These are phyloP conservation scores for Leptothorax acervorum DNA, from an alignment of 2,888 invertebrate genomes.

Conservation along the genomic window DNA sequence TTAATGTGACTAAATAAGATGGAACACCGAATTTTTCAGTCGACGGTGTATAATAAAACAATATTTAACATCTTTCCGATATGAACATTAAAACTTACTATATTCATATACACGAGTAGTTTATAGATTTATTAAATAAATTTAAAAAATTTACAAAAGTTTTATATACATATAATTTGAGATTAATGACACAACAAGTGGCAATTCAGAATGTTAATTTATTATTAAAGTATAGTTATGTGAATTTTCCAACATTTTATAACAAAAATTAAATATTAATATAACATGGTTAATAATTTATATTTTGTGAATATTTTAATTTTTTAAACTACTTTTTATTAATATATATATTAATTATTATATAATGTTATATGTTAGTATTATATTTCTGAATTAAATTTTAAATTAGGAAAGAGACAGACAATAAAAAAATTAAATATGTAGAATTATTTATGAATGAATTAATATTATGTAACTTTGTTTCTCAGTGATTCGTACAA, in stretches of 20 bases:
- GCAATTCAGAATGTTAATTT: not conserved
- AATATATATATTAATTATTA: not conserved
- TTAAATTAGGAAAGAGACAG: not conserved
- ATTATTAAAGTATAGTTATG: not conserved
- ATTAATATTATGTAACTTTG: not conserved
- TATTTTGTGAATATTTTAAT: not conserved
- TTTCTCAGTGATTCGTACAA: slow-evolving; percentile 1
- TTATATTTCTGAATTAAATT: not conserved
- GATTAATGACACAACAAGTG: not conserved
- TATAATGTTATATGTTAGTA: not conserved
- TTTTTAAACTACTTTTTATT: too few relatives aligned
- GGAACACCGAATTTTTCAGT: too few relatives aligned
- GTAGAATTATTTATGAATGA: not conserved
- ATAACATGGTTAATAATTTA: not conserved
- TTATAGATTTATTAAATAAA: not conserved
- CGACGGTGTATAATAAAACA: too few relatives aligned
- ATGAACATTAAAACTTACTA: not conserved
- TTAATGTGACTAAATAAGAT: too few relatives aligned
- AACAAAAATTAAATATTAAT: not conserved
- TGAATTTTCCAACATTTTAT: not conserved
- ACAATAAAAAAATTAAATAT: not conserved
- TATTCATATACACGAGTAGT: not conserved
- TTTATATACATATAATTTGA: not conserved
- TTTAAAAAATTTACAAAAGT: not conserved
- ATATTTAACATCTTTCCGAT: too few relatives aligned